These are phyloP conservation scores for Tachina fera DNA, from an alignment of 2,888 invertebrate species.

Conservation along the genomic window DNA sequence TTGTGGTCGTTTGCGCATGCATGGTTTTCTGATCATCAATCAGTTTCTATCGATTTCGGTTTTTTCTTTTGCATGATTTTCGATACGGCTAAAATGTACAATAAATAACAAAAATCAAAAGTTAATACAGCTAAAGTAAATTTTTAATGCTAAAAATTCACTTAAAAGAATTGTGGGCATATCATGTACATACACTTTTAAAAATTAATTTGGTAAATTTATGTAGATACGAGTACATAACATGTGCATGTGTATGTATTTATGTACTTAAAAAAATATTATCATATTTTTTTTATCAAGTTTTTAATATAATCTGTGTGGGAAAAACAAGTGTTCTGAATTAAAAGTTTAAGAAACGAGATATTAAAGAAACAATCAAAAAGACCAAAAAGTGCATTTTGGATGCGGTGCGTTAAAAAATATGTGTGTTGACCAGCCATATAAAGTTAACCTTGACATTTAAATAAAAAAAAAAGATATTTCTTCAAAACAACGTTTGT, in stretches of 20 bases:
- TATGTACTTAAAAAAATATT: not conserved
- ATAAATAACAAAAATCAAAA: constrained; percentile 13
- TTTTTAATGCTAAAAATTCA: not conserved
- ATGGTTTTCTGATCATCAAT: constrained; percentile 39
- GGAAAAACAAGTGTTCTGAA: constrained; percentile 52
- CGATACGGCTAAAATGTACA: constrained; percentile 8
- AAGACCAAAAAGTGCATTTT: constrained; percentile 3
- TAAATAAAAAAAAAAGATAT: constrained; percentile 1
- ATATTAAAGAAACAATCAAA: not conserved
- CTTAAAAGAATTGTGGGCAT: not conserved
- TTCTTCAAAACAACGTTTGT: not conserved
- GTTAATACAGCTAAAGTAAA: constrained; percentile 17
- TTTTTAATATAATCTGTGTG: constrained; percentile 34
- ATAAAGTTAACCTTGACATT: constrained; percentile 40
- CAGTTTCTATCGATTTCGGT: constrained; percentile 8
- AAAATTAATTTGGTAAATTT: not conserved
- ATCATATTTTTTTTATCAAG: not conserved
- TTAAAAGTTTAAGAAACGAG: constrained; percentile 4
- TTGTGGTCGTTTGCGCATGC: constrained; percentile 64
- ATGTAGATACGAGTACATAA: not conserved
- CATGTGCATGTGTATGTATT: not conserved
- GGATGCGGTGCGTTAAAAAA: constrained; percentile 26
- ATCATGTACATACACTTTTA: not conserved
- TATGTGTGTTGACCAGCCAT: not conserved
- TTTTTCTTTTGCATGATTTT: constrained; percentile 5